Conservation (phyloP, 2,797 vertebrate species). For the Acipenser ruthenus region DNA sequence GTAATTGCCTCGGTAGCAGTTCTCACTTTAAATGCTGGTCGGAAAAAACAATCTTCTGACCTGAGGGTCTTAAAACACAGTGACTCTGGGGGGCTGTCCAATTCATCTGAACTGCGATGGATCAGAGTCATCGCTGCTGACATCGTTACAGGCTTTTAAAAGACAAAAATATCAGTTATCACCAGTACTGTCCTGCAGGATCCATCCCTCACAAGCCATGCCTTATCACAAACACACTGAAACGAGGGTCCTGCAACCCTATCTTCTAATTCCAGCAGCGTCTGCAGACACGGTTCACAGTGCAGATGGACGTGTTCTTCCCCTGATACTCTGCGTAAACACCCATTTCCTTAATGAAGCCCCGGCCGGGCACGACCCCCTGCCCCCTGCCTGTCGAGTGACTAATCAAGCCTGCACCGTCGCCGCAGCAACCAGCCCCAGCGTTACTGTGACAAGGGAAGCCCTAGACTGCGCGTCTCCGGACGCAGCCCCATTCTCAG, state of each 20-base stretch:
- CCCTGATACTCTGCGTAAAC: conserved; percentile 26
- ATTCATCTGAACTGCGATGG: too few relatives aligned
- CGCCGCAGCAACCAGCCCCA: conserved; percentile 22
- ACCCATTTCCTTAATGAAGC: conserved; percentile 22
- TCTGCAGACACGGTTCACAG: conserved; percentile 35
- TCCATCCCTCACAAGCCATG: background rate
- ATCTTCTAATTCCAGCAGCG: conserved; percentile 19
- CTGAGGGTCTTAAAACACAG: too few relatives aligned
- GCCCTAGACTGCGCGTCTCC: conserved; percentile 23
- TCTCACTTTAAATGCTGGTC: too few relatives aligned
- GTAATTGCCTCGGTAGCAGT: too few relatives aligned
- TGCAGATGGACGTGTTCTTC: conserved; percentile 45
- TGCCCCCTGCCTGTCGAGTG: conserved; percentile 41
- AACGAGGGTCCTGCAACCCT: conserved; percentile 22
- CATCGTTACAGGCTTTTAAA: too few relatives aligned
- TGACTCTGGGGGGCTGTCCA: too few relatives aligned
- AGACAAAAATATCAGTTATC: background rate
- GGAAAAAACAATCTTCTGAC: too few relatives aligned
- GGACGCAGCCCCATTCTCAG: background rate
- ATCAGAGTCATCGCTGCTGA: too few relatives aligned
- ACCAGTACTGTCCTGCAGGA: background rate
- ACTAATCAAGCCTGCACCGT: conserved; percentile 27
- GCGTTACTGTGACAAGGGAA: conserved; percentile 16
- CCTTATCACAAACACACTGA: background rate
- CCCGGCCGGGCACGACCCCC: conserved; percentile 35